Evolutionary conservation across 2,113 vertebrate species (phyloP), one percentile per base, ranked within the genome.

Genomic region (Megaleporinus macrocephalus): DNA sequence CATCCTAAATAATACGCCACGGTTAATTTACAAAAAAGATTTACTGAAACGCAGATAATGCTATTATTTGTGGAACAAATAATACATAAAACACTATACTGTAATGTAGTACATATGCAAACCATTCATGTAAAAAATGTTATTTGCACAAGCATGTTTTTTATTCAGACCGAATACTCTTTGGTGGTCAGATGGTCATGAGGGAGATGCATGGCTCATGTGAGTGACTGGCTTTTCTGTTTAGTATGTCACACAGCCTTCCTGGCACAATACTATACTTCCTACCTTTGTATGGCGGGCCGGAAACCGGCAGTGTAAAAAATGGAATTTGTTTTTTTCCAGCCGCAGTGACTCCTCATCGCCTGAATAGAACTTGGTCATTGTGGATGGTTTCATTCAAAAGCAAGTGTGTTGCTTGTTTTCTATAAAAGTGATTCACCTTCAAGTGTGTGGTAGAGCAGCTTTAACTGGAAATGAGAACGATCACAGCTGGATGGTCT

Each of bases 301-400:
- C 86, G 92, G 90, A 92, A 91, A 85, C 75, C 80, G 72, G 85
- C 51, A 24, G 70, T 83, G 80, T 90, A 75, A 87, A 91, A 91
- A 81, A 81, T 85, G 47, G 55, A 74, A 59, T 81, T 78, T 55
- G 75, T 88, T 77, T 78, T 80, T 75, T 85, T 87, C 85, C 73
- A 41, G 77, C 76, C 68, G 15, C 71, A 49, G 22, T 79, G 49
- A 93, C 85, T 93, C 93, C 92, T 80, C 24, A 16, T 47, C 61
- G 44, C 82, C 11, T 83, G 73, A 89, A 83, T 84, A 61, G 83
- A 83, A 73, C 71, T 83, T 78, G 79, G 86, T 87, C 80, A 90
- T 81, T 89, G 76, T 73, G 71, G 82, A 55, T 44, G 5, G 41
- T 7, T 44, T 44, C 41, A 51, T 72, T 70, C 78, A 62, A 62